These are phyloP conservation scores for Pogonocherus hispidulus DNA, from an alignment of 2,888 invertebrate genomes.

Conservation along the genomic window DNA sequence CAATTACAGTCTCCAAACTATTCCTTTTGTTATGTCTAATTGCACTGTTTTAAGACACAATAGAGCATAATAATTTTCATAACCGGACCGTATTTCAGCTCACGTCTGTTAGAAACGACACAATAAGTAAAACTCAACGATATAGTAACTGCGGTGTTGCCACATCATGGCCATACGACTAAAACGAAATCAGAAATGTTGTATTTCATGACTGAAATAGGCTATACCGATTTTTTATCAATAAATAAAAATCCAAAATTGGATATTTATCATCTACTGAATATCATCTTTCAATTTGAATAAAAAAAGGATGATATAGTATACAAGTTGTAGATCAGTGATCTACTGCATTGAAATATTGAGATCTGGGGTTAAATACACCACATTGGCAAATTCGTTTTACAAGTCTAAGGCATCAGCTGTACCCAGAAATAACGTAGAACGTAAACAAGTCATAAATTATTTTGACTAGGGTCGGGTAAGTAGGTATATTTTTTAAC, in stretches of 20 bases:
- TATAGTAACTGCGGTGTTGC: not conserved
- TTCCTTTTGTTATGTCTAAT: conserved; percentile 14
- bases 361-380: too few relatives aligned
- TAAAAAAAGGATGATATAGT: too few relatives aligned
- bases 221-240: too few relatives aligned
- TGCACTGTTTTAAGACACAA: conserved; percentile 18
- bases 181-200: not conserved
- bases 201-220: too few relatives aligned
- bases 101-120: not conserved
- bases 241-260: too few relatives aligned
- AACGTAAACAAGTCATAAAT: conserved; percentile 24
- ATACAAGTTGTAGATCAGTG: too few relatives aligned
- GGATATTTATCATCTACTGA: too few relatives aligned
- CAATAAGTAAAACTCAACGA: not conserved
- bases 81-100: not conserved
- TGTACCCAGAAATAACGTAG: not conserved
- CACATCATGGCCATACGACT: not conserved
- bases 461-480: conserved; percentile 17
- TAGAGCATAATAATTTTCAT: conserved; percentile 10
- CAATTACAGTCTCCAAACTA: conserved; percentile 16
- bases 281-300: too few relatives aligned
- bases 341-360: too few relatives aligned
- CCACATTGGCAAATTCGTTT: too few relatives aligned
- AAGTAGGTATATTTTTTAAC: conserved; percentile 27
- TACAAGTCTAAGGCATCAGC: too few relatives aligned